These are phyloP conservation scores for Leptopterna dolabrata DNA, from an alignment of 2,888 invertebrate species.

Conservation along the genomic window DNA sequence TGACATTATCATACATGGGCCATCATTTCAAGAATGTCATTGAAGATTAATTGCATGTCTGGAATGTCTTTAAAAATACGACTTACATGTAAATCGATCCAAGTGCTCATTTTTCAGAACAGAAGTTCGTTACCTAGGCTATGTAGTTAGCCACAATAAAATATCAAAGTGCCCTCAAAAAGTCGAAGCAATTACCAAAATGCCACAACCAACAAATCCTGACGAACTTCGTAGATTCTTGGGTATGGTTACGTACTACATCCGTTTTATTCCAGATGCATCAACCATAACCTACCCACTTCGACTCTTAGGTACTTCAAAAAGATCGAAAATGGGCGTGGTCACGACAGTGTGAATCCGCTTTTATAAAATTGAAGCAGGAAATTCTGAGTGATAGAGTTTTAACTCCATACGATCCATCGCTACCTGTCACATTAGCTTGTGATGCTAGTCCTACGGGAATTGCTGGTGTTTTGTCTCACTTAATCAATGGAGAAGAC, in stretches of 20 bases:
- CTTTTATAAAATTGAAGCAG: constrained; percentile 60
- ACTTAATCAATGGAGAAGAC: constrained; percentile 48
- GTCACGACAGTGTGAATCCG: constrained; percentile 56
- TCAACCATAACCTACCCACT: constrained; percentile 58
- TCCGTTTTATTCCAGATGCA: constrained; percentile 26
- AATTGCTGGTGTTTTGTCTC: constrained; percentile 54
- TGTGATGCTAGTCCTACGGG: constrained; percentile 57
- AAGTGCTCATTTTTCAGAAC: constrained; percentile 27
- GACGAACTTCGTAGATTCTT: constrained; percentile 26
- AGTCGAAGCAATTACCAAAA: neutral
- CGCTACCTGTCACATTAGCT: constrained; percentile 57
- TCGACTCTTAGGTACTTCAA: constrained; percentile 52
- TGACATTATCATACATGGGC: constrained; percentile 56
- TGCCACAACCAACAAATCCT: neutral
- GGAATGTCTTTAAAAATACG: neutral
- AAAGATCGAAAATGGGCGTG: constrained; percentile 54
- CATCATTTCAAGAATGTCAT: constrained; percentile 54
- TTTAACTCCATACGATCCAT: constrained; percentile 59
- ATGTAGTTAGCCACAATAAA: constrained; percentile 24
- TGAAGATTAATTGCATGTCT: neutral
- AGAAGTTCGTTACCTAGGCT: constrained; percentile 34
- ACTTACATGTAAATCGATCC: neutral
- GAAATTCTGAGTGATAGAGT: constrained; percentile 60
- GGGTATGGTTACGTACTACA: constrained; percentile 45
- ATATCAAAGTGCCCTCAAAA: constrained; percentile 38